Evolutionary conservation across 2,888 invertebrate species (phyloP), one percentile per base, ranked within the genome.

Genomic region (Drosophila neonasuta): DNA sequence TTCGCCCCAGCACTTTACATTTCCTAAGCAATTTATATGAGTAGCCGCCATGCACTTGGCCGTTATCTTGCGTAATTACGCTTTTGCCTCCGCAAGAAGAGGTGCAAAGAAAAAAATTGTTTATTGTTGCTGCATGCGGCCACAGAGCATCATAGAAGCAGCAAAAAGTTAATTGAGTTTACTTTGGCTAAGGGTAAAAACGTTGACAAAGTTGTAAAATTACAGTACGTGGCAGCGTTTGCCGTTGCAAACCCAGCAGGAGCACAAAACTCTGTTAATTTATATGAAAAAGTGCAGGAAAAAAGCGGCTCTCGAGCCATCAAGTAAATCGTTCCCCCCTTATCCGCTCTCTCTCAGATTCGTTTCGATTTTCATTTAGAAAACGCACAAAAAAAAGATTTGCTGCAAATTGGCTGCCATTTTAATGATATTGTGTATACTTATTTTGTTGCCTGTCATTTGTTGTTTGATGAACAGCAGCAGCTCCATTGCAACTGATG

Each of bases 141-240:
- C 57, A 56, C 59, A 39, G 71, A 39, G 71, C 57, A 61, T 61
- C 63, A 49, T 68, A 61, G 67, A 66, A 73, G 69, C 70, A 68
- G 87, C 79, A 87, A 86, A 87, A 84, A 84, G 87, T 84, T 84
- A 84, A 84, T 84, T 84, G 76, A 87, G 83, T 84, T 84, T 84
- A 83, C 86, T 85, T 87, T 80, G 58, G 77, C 87, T 68, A 68
- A 71, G 62, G 65, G 76, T 72, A 79, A 84, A 81, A 81, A 77
- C 80, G 83, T 86, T 85, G 86, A 85, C 80, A 86, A 84, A 87
- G 86, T 85, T 86, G 72, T 72, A 71, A 82, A 80, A 86, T 78
- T 84, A 76, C 73, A 64, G 76, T 36, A 59, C 60, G 71, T 60
- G 30, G 52, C 63, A 62, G 46, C 41, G 50, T 34, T 51, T 24